Conservation (phyloP, 2,113 vertebrate species). For the Scartelaos histophorus region DNA sequence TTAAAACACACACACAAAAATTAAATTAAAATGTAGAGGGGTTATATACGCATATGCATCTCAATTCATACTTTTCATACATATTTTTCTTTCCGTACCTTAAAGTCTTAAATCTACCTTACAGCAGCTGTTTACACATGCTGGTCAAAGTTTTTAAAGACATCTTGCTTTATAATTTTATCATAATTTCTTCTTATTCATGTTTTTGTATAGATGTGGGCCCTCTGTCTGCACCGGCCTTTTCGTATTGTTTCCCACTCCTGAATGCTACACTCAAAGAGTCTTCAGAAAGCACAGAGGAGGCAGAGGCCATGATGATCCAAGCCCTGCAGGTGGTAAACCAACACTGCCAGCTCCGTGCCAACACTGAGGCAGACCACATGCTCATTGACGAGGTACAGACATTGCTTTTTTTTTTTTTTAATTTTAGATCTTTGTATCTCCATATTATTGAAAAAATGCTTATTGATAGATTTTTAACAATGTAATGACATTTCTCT, state of each 20-base stretch:
- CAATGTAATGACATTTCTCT: neutral
- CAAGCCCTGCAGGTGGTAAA: constrained; percentile 86
- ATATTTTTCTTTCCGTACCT: no score
- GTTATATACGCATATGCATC: no score
- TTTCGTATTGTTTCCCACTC: constrained; percentile 91
- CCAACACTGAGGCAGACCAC: constrained; percentile 54
- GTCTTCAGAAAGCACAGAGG: constrained; percentile 80
- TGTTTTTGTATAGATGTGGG: constrained; percentile 43
- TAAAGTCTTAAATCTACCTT: no score
- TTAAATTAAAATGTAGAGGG: no score
- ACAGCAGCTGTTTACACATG: neutral
- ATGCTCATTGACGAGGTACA: constrained; percentile 86
- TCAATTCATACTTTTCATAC: no score
- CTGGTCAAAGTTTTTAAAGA: neutral
- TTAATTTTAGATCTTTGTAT: neutral
- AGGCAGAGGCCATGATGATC: constrained; percentile 81
- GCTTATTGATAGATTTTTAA: neutral
- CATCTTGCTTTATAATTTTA: neutral
- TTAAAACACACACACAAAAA: no score
- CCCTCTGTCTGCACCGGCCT: constrained; percentile 74
- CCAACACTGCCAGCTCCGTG: constrained; percentile 86
- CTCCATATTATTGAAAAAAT: neutral
- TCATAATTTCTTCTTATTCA: neutral
- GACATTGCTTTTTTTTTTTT: neutral
- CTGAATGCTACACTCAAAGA: constrained; percentile 87